phyloP scores from a whole-genome alignment of 2,797 vertebrate genomes.

The Trachops cirrhosus region DNA sequence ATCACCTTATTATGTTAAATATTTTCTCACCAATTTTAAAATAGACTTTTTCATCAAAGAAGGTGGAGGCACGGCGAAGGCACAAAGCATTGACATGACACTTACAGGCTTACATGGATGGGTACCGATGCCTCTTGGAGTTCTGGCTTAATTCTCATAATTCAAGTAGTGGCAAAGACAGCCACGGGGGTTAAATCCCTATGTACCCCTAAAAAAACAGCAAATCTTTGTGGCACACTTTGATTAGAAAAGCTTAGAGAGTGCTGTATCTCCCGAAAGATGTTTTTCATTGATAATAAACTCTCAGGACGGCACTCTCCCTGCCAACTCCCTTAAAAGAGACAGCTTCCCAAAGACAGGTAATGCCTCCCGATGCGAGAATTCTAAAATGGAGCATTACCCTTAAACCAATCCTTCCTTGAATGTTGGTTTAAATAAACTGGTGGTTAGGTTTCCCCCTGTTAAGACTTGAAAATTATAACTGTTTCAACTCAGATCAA shows the following conservation, averaged over 20 bases:
- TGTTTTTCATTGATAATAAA: not conserved
- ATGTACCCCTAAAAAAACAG: not conserved
- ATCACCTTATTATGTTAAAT: slow-evolving; percentile 76
- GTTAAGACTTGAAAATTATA: not conserved
- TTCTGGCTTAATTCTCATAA: slow-evolving; percentile 43
- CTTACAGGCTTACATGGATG: not conserved
- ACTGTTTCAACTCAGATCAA: slow-evolving; percentile 28
- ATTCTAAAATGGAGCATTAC: not conserved
- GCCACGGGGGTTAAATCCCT: not conserved
- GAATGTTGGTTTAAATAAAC: not conserved
- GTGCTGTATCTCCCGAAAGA: not conserved
- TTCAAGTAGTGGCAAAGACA: not conserved
- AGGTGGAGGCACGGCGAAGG: slow-evolving; percentile 44
- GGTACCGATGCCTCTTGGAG: slow-evolving; percentile 9
- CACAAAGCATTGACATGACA: slow-evolving; percentile 27
- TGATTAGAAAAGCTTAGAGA: not conserved
- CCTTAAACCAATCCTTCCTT: slow-evolving; percentile 11
- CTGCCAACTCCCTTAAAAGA: not conserved
- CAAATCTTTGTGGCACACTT: not conserved
- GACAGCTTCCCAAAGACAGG: not conserved
- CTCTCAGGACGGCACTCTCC: not conserved
- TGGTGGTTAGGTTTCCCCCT: not conserved
- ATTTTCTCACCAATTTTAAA: slow-evolving; percentile 72
- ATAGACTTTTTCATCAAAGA: slow-evolving; percentile 59
- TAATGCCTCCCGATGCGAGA: not conserved